Base-by-base conservation (phyloP, 2,888 invertebrate species). In the Helleia helle region DNA sequence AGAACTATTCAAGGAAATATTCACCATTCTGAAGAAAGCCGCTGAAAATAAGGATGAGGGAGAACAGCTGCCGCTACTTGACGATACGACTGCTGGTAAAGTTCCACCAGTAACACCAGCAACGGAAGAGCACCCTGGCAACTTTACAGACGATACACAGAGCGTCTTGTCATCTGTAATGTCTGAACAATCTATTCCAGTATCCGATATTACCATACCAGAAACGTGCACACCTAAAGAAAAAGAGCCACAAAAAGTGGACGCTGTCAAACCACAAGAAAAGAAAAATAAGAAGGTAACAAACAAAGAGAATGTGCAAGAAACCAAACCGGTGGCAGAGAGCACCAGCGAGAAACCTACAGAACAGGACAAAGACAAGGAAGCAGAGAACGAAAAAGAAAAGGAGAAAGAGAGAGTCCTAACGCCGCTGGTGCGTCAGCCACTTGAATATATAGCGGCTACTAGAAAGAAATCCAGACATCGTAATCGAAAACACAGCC, bases 1-100 rank as follows among this genome's bases (percentile, higher is more conserved):
- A 2, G 91, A 91, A 56, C 67, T 94, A 4, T 95, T 94, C 69
- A 91, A 92, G 54, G 94, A 95, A 67, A 94, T 95, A 46, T 94
- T 94, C 65, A 90, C 90, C 13, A 92, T 93, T 5, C 75, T 95
- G 9, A 94, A 94, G 65, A 91, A 93, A 54, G 93, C 94, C 0
- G 93, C 93, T 1, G 93, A 92, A 54, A 93, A 92, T 47, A 93
- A 93, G 64, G 92, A 93, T 46, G 92, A 93, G 48, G 92, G 91
- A 14, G 93, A 93, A 52, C 90, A 90, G 53, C 73, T 92, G 22
- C 93, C 93, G 0, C 67, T 91, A 1, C 70, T 92, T 34, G 92
- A 93, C 56, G 91, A 91, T 57, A 79, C 86, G 13, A 76, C 86
- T 9, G 68, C 72, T 2, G 71, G 87, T 12, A 88, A 88, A 60